Percentiles rank a stretch among this genome's conserved stretches.
Conservation (phyloP, 2,797 vertebrate genomes). For the Streptopelia turtur region DNA sequence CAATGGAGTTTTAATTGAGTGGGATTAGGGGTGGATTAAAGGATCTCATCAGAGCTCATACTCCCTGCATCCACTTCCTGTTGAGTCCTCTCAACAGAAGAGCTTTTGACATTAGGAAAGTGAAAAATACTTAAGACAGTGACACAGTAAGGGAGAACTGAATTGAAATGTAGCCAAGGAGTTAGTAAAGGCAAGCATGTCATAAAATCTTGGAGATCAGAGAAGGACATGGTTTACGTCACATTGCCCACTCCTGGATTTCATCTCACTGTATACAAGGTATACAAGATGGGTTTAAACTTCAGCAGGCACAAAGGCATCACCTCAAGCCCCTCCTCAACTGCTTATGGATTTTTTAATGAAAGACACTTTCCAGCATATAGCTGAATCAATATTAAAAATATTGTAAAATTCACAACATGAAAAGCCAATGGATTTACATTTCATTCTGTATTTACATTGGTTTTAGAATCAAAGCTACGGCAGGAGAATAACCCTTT, state of each 20-base stretch:
- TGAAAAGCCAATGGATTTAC: slow-evolving; percentile 11
- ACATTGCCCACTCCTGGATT: not conserved
- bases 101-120: slow-evolving; percentile 67
- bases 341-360: slow-evolving; percentile 15
- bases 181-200: slow-evolving; percentile 6
- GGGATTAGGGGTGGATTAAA: slow-evolving; percentile 77
- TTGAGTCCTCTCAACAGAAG: slow-evolving; percentile 73
- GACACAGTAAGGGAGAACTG: slow-evolving; percentile 16
- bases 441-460: slow-evolving; percentile 49
- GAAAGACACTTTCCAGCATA: slow-evolving; percentile 2
- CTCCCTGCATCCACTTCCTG: slow-evolving; percentile 67
- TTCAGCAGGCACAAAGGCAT: not conserved
- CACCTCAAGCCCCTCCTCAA: not conserved
- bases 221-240: not conserved
- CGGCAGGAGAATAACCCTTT: not conserved
- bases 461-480: slow-evolving; percentile 43
- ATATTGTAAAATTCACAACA: slow-evolving; percentile 31
- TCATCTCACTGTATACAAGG: not conserved
- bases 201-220: not conserved
- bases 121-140: slow-evolving; percentile 65
- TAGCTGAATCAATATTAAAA: slow-evolving; percentile 46
- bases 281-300: not conserved
- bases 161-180: slow-evolving; percentile 44
- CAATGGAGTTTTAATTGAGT: slow-evolving; percentile 77
- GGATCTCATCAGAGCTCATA: slow-evolving; percentile 73